These are phyloP conservation scores for Drosophila truncata DNA, from an alignment of 1,140 invertebrate genomes.

Conservation along the genomic window DNA sequence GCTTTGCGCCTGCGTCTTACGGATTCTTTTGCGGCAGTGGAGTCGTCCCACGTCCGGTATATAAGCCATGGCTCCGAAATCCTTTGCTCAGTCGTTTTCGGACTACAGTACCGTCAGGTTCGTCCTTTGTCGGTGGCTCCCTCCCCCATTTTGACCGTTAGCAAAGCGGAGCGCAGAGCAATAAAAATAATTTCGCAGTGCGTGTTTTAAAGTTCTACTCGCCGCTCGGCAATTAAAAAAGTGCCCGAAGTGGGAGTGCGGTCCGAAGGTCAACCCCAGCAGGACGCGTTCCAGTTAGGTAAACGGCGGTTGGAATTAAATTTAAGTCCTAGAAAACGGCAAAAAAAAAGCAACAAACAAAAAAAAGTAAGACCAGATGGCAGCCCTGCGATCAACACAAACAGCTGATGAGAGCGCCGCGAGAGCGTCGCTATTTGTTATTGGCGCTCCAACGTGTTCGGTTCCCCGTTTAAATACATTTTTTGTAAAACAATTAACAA, in stretches of 20 bases:
- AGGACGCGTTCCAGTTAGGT: conserved; percentile 45
- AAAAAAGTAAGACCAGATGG: conserved; percentile 1
- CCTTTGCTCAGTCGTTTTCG: conserved; percentile 63
- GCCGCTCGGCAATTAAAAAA: conserved; percentile 57
- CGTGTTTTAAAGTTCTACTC: conserved; percentile 63
- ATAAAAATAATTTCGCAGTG: conserved; percentile 67
- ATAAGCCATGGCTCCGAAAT: conserved; percentile 59
- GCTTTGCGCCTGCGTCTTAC: conserved; percentile 75
- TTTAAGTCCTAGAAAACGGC: conserved; percentile 18
- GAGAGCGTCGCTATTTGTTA: conserved; percentile 38
- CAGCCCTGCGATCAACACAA: conserved; percentile 33
- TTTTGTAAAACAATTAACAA: conserved; percentile 56
- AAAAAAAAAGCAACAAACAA: background rate
- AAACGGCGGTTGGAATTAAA: conserved; percentile 47
- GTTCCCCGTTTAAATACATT: conserved; percentile 41
- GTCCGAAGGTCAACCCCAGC: conserved; percentile 56
- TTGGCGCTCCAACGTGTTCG: conserved; percentile 66
- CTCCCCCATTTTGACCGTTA: conserved; percentile 6
- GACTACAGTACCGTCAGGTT: conserved; percentile 62
- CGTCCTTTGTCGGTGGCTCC: conserved; percentile 22
- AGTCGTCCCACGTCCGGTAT: conserved; percentile 36
- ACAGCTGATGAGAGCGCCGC: conserved; percentile 18
- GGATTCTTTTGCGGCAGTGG: conserved; percentile 18
- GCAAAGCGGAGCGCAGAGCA: conserved; percentile 30
- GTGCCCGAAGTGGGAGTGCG: conserved; percentile 34